Conservation (phyloP, 1,140 invertebrate genomes). For the Drosophila bifasciata region DNA sequence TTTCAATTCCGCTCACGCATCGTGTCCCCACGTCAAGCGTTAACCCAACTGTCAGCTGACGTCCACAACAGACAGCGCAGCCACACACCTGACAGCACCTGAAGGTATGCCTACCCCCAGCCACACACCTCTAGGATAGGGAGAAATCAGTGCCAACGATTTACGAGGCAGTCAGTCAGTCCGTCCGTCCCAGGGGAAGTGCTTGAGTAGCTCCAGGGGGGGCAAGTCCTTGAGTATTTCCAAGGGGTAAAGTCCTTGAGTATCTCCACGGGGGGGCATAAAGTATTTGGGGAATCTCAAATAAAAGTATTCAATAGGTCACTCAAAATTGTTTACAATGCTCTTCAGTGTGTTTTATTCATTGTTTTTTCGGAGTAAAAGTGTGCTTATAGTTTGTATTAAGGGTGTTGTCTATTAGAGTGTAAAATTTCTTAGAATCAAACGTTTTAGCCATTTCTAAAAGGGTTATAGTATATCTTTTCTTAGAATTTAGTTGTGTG, state of each 20-base stretch:
- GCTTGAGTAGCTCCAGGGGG: background rate
- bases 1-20: too few relatives aligned
- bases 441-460: too few relatives aligned
- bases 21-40: too few relatives aligned
- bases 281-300: background rate
- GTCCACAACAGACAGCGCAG: slow-evolving; percentile 14
- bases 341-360: slow-evolving; percentile 12
- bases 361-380: background rate
- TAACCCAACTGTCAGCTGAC: slow-evolving; percentile 13
- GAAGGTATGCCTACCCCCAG: slow-evolving; percentile 6
- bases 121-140: background rate
- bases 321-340: slow-evolving; percentile 34
- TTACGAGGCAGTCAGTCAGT: slow-evolving; percentile 13
- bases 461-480: too few relatives aligned
- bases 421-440: background rate
- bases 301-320: background rate
- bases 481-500: background rate
- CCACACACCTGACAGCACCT: slow-evolving; percentile 14
- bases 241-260: background rate
- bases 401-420: background rate
- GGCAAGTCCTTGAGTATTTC: background rate
- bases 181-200: background rate
- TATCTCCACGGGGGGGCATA: background rate
- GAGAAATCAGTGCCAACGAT: slow-evolving; percentile 5
- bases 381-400: too few relatives aligned